Base-by-base conservation (phyloP, 2,113 vertebrate genomes). In the Callithrix jacchus region DNA sequence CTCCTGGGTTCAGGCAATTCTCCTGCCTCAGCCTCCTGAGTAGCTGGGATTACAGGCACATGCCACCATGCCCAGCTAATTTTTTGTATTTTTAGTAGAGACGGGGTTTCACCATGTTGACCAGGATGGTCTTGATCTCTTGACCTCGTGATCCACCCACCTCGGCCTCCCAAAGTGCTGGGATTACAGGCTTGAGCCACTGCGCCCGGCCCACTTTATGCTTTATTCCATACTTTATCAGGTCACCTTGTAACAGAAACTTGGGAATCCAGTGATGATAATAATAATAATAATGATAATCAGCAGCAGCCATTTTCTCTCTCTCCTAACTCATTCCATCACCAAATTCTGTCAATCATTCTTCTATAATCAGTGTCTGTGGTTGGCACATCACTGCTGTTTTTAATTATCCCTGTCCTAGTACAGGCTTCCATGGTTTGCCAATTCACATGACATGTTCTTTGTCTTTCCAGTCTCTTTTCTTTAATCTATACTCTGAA, bases 351-450 rank as follows among this genome's bases (percentile, higher is more conserved):
- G 23, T 16, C n/a, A 1, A 3, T 49, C 21, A 9, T 74, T 10
- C 37, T 56, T 47, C 35, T 45, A 13, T 3, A 76, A 8, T 40
- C n/a, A 8, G 6, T 20, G 12, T 37, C n/a, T 17, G 12, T 3
- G 40, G 76, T 0, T n/a, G 52, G 42, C 20, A 77, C 0, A n/a
- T 17, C 14, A 8, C 18, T 37, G 1, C 1, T 21, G 18, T 35
- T 82, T 61, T 42, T 80, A 37, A 42, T 76, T 32, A 20, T 3
- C 8, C 2, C 20, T 1, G 2, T 0, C 1, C 54, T 25, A 16
- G 35, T 5, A 27, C 0, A 77, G 13, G 8, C 3, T 27, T 20
- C 35, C 25, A 3, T 1, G 32, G 25, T 14, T 90, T 70, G 8
- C 14, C 27, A 37, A 14, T 42, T 40, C 58, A 23, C 12, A 2